These are phyloP conservation scores for Atopsyche davidsoni DNA, from an alignment of 1,140 invertebrate species.

Conservation along the genomic window DNA sequence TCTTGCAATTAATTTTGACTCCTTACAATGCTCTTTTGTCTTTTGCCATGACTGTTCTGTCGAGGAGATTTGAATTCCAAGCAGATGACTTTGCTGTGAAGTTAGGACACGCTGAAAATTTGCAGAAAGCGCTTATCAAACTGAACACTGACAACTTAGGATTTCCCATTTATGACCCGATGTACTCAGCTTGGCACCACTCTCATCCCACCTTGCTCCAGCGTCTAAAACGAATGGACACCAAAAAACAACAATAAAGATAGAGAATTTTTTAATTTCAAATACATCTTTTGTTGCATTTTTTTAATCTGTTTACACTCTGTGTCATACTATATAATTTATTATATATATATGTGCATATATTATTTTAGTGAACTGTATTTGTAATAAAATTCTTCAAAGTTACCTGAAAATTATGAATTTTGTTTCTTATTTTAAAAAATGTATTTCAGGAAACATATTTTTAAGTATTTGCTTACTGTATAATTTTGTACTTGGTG, in stretches of 20 bases:
- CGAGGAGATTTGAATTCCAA: slow-evolving; percentile 86
- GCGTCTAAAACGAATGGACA: slow-evolving; percentile 73
- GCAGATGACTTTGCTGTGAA: slow-evolving; percentile 91
- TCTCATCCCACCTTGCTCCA: slow-evolving; percentile 95
- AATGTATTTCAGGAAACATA: too few species aligned
- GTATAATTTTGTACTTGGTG: too few species aligned
- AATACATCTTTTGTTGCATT: not conserved
- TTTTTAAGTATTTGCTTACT: too few species aligned
- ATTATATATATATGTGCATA: too few species aligned
- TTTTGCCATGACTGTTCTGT: slow-evolving; percentile 61
- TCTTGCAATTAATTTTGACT: slow-evolving; percentile 86
- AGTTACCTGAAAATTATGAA: too few species aligned
- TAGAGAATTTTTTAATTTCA: too few species aligned
- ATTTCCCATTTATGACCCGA: slow-evolving; percentile 85
- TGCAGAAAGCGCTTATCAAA: slow-evolving; percentile 82
- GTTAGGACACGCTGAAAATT: slow-evolving; percentile 63
- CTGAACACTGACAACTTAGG: slow-evolving; percentile 91
- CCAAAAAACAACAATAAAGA: slow-evolving; percentile 40
- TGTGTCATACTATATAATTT: too few species aligned
- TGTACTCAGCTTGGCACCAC: slow-evolving; percentile 91
- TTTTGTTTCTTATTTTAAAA: too few species aligned
- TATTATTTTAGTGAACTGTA: too few species aligned
- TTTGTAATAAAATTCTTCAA: too few species aligned
- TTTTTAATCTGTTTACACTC: too few species aligned
- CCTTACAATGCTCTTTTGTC: slow-evolving; percentile 86